Percentiles rank a stretch among this genome's conserved stretches.
Evolutionary conservation across 2,113 vertebrate genomes (phyloP).

Genomic region (Bungarus multicinctus): DNA sequence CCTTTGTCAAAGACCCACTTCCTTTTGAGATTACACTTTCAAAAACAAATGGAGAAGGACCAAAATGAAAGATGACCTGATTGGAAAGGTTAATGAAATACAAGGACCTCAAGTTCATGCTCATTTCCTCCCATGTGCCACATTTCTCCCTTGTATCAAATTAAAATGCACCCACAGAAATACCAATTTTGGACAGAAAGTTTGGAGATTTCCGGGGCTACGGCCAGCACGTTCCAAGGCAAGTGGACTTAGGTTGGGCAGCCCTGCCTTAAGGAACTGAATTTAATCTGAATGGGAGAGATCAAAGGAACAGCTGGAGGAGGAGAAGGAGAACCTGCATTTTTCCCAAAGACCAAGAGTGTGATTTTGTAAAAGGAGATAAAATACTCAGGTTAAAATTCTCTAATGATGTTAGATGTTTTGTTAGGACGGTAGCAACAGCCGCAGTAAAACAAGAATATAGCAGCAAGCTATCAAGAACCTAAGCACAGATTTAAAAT

Average conservation of each 20-base stretch:
- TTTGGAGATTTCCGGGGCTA: background rate
- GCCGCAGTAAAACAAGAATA: background rate
- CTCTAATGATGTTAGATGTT: background rate
- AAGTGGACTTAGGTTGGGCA: background rate
- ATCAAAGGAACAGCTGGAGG: background rate
- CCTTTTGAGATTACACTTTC: background rate
- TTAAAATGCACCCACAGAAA: background rate
- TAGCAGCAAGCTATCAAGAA: background rate
- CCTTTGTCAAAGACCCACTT: background rate
- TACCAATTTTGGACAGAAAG: background rate
- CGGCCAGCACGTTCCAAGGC: background rate
- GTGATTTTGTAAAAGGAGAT: too few species aligned
- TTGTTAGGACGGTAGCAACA: background rate
- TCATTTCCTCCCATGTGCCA: background rate
- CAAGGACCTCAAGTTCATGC: background rate
- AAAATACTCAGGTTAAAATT: background rate
- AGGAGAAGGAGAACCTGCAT: background rate
- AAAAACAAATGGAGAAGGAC: background rate
- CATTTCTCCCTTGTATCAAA: background rate
- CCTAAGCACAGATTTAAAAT: background rate
- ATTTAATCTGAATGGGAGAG: background rate
- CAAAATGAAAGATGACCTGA: background rate
- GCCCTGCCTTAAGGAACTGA: background rate
- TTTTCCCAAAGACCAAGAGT: background rate
- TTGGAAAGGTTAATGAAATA: background rate